Base-by-base conservation (phyloP, 2,797 vertebrate genomes). In the Sparus aurata region DNA sequence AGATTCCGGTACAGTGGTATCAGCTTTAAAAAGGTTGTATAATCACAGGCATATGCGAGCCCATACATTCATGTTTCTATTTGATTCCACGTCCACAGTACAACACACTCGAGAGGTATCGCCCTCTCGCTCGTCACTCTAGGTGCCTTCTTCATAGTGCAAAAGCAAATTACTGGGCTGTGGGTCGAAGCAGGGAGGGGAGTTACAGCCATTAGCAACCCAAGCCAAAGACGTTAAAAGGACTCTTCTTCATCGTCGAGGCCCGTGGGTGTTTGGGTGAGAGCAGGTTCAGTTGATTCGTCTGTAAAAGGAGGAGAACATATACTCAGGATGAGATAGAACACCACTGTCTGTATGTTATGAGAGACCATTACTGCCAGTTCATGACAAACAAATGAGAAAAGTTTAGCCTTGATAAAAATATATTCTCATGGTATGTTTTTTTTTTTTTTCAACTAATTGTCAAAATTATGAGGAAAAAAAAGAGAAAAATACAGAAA, bases 201-300 rank as follows among this genome's bases (percentile, higher is more conserved):
- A 60, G 74, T 77, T 68, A 60, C 76, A 77, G 88, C 84, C 55
- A 53, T 78, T 73, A 77, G 75, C 63, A 73, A 80, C 86, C 75
- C 78, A 72, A 67, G 75, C 54, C 57, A 43, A 54, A 71, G 72
- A 87, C 73, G 30, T 63, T 76, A 41, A 47, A 60, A 49, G 62
- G 74, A 75, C 49, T 80, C 43, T 38, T 85, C 73, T 46, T 22
- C 12, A 45, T 74, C 41, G 12, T 57, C 30, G 6, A 2, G 41
- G 49, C 8, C 57, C 27, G 5, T 20, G 27, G 47, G 25, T 34
- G 47, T 73, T 52, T 43, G n/a, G 52, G n/a, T 16, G 11, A 13
- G 16, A 34, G 83, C 62, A 46, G 73, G 25, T 64, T 99, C 95
- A 98, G 92, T 96, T 96, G 91, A 95, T 95, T 91, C 96, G 96